Percentiles rank a stretch among this genome's conserved stretches.
These are phyloP conservation scores for Pemphigus obesinymphae DNA, from an alignment of 1,140 invertebrate genomes.

Conservation along the genomic window DNA sequence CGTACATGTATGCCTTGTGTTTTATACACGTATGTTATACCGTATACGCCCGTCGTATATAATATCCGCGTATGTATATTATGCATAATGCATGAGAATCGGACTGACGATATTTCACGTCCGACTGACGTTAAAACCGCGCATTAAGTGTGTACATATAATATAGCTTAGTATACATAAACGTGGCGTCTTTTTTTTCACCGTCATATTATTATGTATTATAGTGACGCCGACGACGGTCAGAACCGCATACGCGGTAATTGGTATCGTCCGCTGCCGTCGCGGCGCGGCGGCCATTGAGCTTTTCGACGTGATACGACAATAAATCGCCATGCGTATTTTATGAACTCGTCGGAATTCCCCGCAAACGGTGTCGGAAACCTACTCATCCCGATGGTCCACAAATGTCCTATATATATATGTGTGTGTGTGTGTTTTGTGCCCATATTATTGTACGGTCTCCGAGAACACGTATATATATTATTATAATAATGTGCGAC, in stretches of 20 bases:
- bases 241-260: neutral
- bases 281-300: neutral
- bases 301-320: neutral
- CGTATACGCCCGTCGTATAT: neutral
- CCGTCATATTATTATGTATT: too few relatives aligned
- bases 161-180: neutral
- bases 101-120: neutral
- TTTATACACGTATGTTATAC: neutral
- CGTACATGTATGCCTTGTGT: neutral
- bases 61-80: neutral
- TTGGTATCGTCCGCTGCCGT: neutral
- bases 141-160: neutral
- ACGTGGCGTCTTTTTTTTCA: neutral
- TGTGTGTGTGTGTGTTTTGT: neutral
- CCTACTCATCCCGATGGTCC: neutral
- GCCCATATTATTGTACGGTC: neutral
- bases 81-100: conserved; percentile 8
- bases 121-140: neutral
- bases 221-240: neutral
- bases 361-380: neutral
- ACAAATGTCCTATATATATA: neutral
- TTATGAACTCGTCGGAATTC: neutral
- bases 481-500: too few relatives aligned
- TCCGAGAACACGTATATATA: too few relatives aligned
- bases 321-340: neutral